Conservation (phyloP, 2,797 vertebrate species). For the Periparus ater region DNA sequence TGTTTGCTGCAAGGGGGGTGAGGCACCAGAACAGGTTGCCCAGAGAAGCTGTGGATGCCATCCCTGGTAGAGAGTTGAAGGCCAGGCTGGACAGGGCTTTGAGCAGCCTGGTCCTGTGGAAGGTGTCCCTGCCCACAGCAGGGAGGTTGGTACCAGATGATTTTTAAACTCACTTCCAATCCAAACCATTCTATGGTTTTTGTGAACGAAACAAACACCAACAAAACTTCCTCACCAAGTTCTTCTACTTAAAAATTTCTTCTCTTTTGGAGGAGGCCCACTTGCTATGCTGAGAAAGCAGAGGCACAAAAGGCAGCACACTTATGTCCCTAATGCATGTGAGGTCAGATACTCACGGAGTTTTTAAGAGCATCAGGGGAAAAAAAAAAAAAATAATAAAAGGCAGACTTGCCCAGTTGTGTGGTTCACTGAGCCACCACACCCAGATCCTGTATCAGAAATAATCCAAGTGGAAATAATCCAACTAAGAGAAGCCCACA, state of each 20-base stretch:
- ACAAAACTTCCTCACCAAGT: not conserved
- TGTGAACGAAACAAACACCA: not conserved
- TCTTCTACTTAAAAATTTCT: not conserved
- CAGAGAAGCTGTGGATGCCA: not conserved
- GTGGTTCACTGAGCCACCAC: not conserved
- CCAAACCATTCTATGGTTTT: not conserved
- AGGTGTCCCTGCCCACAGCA: not conserved
- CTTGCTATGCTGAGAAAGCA: not conserved
- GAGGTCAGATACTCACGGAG: not conserved
- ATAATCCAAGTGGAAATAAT: not conserved
- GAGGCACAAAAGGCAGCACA: not conserved
- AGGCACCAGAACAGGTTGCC: not conserved
- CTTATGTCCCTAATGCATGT: not conserved
- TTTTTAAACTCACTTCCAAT: not conserved
- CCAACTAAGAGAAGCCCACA: not conserved
- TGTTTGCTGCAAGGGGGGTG: not conserved
- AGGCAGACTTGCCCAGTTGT: not conserved
- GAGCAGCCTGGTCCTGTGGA: not conserved
- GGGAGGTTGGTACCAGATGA: not conserved
- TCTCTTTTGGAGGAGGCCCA: not conserved
- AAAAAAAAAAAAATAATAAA: not conserved
- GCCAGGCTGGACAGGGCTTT: accelerated
- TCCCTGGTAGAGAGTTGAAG: not conserved
- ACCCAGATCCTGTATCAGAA: not conserved
- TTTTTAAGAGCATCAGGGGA: not conserved